Percentiles rank a stretch among this genome's conserved stretches.
Conservation (phyloP, 2,797 vertebrate species). For the Tokudaia muenninki region DNA sequence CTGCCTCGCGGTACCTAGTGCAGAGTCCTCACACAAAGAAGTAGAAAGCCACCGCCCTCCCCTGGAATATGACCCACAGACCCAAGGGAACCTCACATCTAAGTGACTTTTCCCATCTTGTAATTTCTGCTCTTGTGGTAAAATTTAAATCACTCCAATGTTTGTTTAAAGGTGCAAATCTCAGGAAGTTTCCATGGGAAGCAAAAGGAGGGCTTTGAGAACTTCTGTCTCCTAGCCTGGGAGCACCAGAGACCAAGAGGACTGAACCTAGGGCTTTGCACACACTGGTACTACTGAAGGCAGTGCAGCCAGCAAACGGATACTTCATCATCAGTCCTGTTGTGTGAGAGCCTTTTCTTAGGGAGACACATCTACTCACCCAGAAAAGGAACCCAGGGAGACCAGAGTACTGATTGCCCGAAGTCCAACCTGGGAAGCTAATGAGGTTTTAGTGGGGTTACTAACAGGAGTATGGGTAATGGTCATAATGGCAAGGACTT, state of each 20-base stretch:
- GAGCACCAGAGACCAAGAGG: background rate
- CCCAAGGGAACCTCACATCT: background rate
- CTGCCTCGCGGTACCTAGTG: background rate
- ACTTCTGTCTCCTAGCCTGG: background rate
- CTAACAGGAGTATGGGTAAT: background rate
- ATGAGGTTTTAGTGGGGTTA: background rate
- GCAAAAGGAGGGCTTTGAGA: background rate
- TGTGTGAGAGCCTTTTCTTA: background rate
- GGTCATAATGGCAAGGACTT: background rate
- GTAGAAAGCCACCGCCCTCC: too few species aligned
- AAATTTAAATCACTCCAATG: slow-evolving; percentile 39
- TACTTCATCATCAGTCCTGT: too few species aligned
- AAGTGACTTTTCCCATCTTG: background rate
- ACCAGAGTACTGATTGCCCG: background rate
- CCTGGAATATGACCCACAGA: background rate
- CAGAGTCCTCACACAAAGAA: background rate
- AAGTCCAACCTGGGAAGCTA: background rate
- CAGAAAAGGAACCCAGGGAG: background rate
- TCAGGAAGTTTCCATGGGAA: background rate
- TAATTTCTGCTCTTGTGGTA: background rate
- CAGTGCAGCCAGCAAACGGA: too few species aligned
- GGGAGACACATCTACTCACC: background rate
- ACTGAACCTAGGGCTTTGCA: background rate
- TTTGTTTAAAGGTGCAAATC: slow-evolving; percentile 1
- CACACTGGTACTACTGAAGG: background rate